Evolutionary conservation across 2,888 invertebrate genomes (phyloP), one percentile per base, ranked within the genome.

Genomic region (Pseudococcus jackbeardsleyi): DNA sequence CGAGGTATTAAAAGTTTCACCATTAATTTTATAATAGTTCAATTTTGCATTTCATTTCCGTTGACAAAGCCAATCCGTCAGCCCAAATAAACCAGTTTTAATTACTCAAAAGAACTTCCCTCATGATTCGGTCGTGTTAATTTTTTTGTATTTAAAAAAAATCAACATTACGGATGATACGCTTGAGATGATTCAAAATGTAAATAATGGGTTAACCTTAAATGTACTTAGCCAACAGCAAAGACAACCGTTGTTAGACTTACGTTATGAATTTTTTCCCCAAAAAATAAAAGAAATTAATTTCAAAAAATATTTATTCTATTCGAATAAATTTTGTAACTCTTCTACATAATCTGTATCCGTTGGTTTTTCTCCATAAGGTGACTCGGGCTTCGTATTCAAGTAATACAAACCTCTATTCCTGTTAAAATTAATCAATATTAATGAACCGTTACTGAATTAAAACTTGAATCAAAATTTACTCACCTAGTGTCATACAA

Each of bases 381-480:
- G 90, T 59, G 89, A 89, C 26, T 90, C 89, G 1, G 90, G 85
- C 64, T 91, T 91, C 26, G 91, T 91, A 22, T 89, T 89, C 85
- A 91, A 89, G 87, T 89, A 90, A 88, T 89, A 91, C 39, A 89
- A 90, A 0, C 91, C 91, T 48, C 88, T 89, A 19, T 90, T 88
- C 48, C 90, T 90, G 89, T 17, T 89, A 90, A 86, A 89, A 39
- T 82, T 82, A 42, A 88, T 39, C 26, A 11, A 46, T 12, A 46
- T 46, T 59, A 22, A 85, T 33, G 0, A 9, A 59, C 4, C n/a
- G 0, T 54, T 6, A 46, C 64, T 89, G 39, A 72, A 54, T 46
- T 50, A 59, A 59, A 59, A 19, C 19, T 19, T 2, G 12, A 50
- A 19, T 68, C 48, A 33, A 15, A 33, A 22, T 42, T 7, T 85